phyloP scores from a whole-genome alignment of 1,140 invertebrate genomes.

The Drosophila obscura region DNA sequence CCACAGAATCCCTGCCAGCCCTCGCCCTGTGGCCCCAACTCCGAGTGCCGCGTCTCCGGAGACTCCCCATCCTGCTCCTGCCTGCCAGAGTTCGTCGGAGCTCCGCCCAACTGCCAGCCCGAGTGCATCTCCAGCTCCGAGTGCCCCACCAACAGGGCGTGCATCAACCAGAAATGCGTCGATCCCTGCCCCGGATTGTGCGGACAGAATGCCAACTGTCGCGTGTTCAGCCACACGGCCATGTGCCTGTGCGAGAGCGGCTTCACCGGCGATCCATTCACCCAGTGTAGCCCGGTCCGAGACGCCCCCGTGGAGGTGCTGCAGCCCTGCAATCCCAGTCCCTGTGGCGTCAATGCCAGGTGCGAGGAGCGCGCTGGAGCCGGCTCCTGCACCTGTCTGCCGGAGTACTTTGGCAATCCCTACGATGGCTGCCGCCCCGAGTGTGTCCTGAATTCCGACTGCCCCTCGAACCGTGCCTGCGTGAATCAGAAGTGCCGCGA shows the following conservation, averaged over 20 bases:
- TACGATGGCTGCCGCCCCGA: constrained; percentile 90
- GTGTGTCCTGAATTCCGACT: constrained; percentile 90
- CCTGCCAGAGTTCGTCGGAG: constrained; percentile 89
- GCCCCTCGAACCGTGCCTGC: constrained; percentile 88
- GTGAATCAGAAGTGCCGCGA: constrained; percentile 91
- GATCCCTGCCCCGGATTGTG: constrained; percentile 76
- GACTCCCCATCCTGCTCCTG: constrained; percentile 90
- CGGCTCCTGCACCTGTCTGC: constrained; percentile 89
- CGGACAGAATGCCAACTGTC: constrained; percentile 71
- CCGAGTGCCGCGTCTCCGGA: constrained; percentile 87
- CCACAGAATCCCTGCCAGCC: constrained; percentile 87
- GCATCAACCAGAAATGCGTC: constrained; percentile 86
- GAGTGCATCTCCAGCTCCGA: constrained; percentile 92
- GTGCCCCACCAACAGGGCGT: constrained; percentile 93
- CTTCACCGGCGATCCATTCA: constrained; percentile 85
- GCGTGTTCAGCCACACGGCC: constrained; percentile 83
- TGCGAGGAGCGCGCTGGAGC: constrained; percentile 88
- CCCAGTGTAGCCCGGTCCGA: constrained; percentile 87
- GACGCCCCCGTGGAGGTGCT: constrained; percentile 58
- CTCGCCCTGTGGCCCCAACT: constrained; percentile 91
- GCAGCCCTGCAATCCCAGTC: constrained; percentile 85
- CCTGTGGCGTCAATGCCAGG: constrained; percentile 90
- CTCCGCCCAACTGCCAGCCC: constrained; percentile 91
- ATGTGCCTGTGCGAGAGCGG: constrained; percentile 85
- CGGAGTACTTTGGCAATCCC: constrained; percentile 89